Conservation (phyloP, 2,797 vertebrate genomes). For the Smutsia temminckii region DNA sequence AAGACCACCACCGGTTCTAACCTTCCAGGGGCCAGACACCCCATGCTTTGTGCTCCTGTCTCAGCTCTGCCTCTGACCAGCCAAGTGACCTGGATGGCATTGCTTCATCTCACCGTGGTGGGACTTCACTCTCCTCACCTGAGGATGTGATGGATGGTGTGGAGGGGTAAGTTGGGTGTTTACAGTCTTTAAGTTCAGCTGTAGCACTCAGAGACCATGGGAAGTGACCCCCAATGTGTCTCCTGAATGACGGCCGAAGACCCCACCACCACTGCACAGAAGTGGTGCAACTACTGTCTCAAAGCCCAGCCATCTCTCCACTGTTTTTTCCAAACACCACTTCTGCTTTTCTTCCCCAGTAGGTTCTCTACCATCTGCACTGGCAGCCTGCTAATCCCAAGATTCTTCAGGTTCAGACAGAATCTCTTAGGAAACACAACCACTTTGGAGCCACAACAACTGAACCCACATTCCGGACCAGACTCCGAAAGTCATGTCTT, state of each 20-base stretch:
- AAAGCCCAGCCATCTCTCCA: fast-evolving
- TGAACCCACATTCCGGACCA: background rate
- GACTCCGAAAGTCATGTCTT: fast-evolving
- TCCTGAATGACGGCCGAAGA: background rate
- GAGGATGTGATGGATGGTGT: background rate
- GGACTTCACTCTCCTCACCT: background rate
- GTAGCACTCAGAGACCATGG: background rate
- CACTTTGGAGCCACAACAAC: background rate
- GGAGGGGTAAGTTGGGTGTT: background rate
- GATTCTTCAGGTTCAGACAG: background rate
- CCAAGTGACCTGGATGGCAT: background rate
- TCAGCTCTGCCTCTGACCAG: background rate
- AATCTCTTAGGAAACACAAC: background rate
- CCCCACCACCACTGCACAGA: background rate
- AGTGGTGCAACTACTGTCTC: background rate
- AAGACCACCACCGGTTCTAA: background rate
- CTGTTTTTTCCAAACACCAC: no score
- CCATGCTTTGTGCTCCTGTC: background rate
- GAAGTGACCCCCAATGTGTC: background rate
- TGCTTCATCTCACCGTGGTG: background rate
- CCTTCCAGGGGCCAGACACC: background rate
- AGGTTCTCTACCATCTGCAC: no score
- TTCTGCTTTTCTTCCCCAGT: background rate
- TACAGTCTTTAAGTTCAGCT: background rate
- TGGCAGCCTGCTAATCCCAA: background rate